phyloP scores from a whole-genome alignment of 2,888 invertebrate genomes.

The Pachydiplax longipennis region DNA sequence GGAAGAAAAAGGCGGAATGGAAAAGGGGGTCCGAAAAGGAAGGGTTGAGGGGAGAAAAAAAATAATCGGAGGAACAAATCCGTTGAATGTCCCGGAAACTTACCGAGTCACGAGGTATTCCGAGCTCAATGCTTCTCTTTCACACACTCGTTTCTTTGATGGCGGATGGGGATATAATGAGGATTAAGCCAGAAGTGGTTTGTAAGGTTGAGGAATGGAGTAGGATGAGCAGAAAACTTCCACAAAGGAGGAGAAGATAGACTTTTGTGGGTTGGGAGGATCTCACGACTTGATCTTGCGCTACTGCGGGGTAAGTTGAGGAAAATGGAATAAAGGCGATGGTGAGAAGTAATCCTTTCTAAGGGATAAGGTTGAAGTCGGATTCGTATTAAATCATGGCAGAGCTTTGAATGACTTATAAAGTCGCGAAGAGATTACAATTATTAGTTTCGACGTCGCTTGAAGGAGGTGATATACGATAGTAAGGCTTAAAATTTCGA shows the following conservation, averaged over 20 bases:
- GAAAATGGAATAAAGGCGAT: not conserved
- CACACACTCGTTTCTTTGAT: not conserved
- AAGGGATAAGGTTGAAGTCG: not conserved
- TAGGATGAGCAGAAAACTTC: not conserved
- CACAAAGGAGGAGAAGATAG: not conserved
- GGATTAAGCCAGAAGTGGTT: not conserved
- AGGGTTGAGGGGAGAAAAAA: not conserved
- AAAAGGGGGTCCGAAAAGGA: not conserved
- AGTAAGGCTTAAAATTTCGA: too few relatives aligned
- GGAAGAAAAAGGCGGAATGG: not conserved
- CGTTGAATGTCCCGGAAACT: not conserved
- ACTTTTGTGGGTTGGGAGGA: not conserved
- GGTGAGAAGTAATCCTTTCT: not conserved
- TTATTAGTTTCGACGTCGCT: too few relatives aligned
- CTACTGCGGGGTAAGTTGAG: not conserved
- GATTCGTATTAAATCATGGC: too few relatives aligned
- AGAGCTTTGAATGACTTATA: too few relatives aligned
- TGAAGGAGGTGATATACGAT: too few relatives aligned
- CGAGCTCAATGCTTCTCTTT: not conserved
- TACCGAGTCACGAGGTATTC: slow-evolving; percentile 18
- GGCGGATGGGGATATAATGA: not conserved
- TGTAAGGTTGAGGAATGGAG: not conserved
- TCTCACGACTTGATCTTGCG: not conserved
- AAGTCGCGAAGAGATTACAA: too few relatives aligned
- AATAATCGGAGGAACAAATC: not conserved